phyloP scores from a whole-genome alignment of 1,140 invertebrate species.

The Anadara kagoshimensis region DNA sequence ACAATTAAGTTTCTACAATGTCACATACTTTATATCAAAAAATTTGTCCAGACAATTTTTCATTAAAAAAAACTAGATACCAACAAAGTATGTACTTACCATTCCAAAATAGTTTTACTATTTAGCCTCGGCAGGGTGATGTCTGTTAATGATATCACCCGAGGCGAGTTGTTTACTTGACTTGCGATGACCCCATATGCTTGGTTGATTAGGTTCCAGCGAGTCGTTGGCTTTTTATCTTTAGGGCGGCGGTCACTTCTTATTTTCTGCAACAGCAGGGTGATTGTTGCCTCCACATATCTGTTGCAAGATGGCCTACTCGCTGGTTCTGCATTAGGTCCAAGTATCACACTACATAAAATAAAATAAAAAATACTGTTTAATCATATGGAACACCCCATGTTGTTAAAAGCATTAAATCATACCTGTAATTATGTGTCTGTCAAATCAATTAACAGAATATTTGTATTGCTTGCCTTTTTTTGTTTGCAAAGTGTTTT shows the following conservation, averaged over 20 bases:
- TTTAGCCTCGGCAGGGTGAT: too few species aligned
- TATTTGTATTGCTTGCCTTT: too few species aligned
- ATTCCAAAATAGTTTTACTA: too few species aligned
- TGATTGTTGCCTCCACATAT: slow-evolving; percentile 38
- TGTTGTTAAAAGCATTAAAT: background rate
- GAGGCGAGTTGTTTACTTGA: background rate
- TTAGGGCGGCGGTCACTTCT: slow-evolving; percentile 11
- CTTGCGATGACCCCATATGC: background rate
- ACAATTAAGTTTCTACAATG: too few species aligned
- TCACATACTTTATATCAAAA: too few species aligned
- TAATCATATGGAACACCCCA: background rate
- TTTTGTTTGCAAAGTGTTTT: too few species aligned
- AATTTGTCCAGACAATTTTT: too few species aligned
- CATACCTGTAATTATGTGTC: background rate
- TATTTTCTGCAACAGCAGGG: slow-evolving; percentile 12
- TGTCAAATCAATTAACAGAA: too few species aligned
- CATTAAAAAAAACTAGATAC: too few species aligned
- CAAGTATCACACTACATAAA: slow-evolving; percentile 37
- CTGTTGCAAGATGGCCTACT: slow-evolving; percentile 46
- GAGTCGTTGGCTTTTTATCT: background rate
- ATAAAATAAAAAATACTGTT: slow-evolving; percentile 12
- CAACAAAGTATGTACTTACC: too few species aligned
- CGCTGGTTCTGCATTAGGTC: slow-evolving; percentile 34
- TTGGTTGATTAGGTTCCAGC: background rate
- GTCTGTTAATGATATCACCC: too few species aligned